These are phyloP conservation scores for Ceratitis capitata DNA, from an alignment of 1,140 invertebrate genomes.

Conservation along the genomic window DNA sequence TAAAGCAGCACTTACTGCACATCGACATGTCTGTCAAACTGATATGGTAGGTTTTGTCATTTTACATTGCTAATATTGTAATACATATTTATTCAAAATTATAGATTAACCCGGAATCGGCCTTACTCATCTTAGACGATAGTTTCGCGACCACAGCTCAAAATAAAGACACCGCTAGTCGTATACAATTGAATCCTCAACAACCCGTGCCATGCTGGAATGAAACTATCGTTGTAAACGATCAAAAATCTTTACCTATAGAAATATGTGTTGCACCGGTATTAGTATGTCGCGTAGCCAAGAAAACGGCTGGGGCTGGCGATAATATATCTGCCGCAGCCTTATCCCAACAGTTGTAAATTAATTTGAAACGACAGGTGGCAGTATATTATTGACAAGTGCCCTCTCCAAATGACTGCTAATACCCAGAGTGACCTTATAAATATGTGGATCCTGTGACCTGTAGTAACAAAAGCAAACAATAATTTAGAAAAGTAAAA, in stretches of 20 bases:
- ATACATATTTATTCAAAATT: background rate
- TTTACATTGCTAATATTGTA: too few species aligned
- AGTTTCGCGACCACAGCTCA: constrained; percentile 80
- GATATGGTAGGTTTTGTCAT: constrained; percentile 67
- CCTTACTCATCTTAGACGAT: constrained; percentile 82
- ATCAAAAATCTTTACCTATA: constrained; percentile 63
- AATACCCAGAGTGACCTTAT: constrained; percentile 32
- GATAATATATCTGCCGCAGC: constrained; percentile 91
- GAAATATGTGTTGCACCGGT: constrained; percentile 86
- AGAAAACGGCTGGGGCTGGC: constrained; percentile 86
- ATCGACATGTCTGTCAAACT: constrained; percentile 86
- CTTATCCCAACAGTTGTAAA: constrained; percentile 76
- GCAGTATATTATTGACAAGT: background rate
- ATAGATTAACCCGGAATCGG: constrained; percentile 76
- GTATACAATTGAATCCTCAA: constrained; percentile 74
- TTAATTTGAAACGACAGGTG: background rate
- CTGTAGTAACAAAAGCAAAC: background rate
- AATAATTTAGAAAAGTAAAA: background rate
- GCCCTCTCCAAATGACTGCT: constrained; percentile 12
- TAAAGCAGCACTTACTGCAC: constrained; percentile 85
- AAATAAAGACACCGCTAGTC: constrained; percentile 64
- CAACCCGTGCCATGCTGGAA: constrained; percentile 87
- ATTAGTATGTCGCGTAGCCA: constrained; percentile 83
- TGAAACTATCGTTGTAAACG: constrained; percentile 68
- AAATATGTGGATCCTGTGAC: constrained; percentile 8